Base-by-base conservation (phyloP, 2,113 vertebrate genomes). In the Urocynchramus pylzowi region DNA sequence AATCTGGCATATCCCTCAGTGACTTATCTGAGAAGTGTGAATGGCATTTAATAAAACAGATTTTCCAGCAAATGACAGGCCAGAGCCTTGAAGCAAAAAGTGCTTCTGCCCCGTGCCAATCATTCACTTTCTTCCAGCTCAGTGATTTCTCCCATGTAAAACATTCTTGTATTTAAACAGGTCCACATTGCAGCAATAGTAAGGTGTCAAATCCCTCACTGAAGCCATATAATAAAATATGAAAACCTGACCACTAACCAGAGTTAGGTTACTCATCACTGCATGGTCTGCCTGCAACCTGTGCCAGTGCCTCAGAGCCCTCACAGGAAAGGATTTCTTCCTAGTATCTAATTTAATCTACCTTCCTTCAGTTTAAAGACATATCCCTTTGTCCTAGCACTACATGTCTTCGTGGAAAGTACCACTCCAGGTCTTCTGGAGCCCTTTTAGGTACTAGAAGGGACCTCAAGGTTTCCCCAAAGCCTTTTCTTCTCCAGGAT, bases 41-140 rank as follows among this genome's bases (percentile, higher is more conserved):
- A 93, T 97, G 95, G 94, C 97, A 94, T 97, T 97, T 97, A 97
- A 95, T 97, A 97, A 96, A 97, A 96, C 91, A 97, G 95, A 92
- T 93, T 94, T 97, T 93, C 74, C 42, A 89, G 70, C 83, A 93
- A 96, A 90, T n/a, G 70, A 91, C 86, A 95, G 91, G 85, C 87
- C 83, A 71, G 95, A 93, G 97, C 91, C 97, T 97, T 92, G 96
- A 97, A 97, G 94, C 88, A 97, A 96, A 84, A 97, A 96, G 88
- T 92, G 65, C 76, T 96, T 92, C 94, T 95, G 93, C 84, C 93
- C 88, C 50, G 30, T 97, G 95, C 89, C 97, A 97, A 76, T 97
- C 96, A 94, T 89, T 96, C 93, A 93, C 52, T 96, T 94, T 68
- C 67, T 90, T 94, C 86, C 69, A 96, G 91, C 73, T 93, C 95